Base-by-base conservation (phyloP, 1,140 invertebrate genomes). In the Anoplophora glabripennis region DNA sequence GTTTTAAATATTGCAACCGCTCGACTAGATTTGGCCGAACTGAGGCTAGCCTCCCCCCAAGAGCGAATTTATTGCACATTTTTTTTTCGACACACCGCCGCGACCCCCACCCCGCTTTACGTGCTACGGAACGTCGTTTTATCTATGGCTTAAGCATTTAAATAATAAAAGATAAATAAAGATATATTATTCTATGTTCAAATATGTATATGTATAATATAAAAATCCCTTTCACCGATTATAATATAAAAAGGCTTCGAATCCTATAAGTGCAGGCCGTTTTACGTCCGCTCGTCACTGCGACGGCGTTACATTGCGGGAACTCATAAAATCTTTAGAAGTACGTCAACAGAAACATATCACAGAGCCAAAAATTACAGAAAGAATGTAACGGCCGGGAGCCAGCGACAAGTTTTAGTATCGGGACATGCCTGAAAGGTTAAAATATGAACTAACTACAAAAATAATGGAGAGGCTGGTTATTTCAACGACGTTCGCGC, bases 161-260 rank as follows among this genome's bases (percentile, higher is more conserved):
- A 45, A 53, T 58, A 40, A 48, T 49, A 40, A 12, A 41, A 52
- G 47, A 58, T 59, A 59, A 59, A 53, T 53, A 53, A 59, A 59
- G 34, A 53, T 58, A 42, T 57, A 35, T 51, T 14, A 33, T 37
- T 52, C 34, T 52, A 64, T 54, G 44, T 57, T 47, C 51, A 46
- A 65, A 62, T 56, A 57, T 59, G 53, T 60, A 55, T 63, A 63
- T 59, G 51, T 59, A 59, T 44, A 57, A 66, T 53, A 63, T 57
- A 40, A 58, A 64, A 69, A 54, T 68, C 71, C 71, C 71, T 67
- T 70, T 71, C 69, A 72, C 71, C 71, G 63, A 64, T 62, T 68
- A 70, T 36, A 55, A 59, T 62, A 69, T 64, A 69, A 61, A 59
- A 63, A 68, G 57, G 59, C 60, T 63, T 65, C 52, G 55, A 63